phyloP scores from a whole-genome alignment of 2,113 vertebrate species.

The Neoarius graeffei region DNA sequence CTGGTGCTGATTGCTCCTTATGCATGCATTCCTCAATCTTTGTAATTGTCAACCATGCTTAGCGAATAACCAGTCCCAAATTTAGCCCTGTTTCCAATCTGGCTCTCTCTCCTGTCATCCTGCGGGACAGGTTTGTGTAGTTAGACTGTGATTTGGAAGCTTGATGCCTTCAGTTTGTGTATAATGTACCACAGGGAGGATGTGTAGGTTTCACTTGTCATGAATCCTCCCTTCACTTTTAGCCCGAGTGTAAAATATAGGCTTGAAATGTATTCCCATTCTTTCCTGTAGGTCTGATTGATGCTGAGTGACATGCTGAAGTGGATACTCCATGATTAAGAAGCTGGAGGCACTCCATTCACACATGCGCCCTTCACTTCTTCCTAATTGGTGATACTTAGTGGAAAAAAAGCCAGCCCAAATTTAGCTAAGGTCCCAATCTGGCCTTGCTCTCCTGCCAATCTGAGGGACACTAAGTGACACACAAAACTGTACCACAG shows the following conservation, averaged over 20 bases:
- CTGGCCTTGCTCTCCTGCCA: neutral
- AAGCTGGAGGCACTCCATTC: neutral
- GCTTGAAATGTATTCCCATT: neutral
- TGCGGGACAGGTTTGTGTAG: neutral
- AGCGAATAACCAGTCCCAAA: neutral
- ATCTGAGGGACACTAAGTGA: neutral
- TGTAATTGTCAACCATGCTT: neutral
- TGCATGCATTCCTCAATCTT: neutral
- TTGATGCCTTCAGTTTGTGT: neutral
- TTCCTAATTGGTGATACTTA: neutral
- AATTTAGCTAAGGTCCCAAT: neutral
- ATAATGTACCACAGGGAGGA: neutral
- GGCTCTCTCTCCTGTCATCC: neutral
- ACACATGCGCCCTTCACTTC: neutral
- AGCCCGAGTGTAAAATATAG: neutral
- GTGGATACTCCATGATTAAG: conserved; percentile 2
- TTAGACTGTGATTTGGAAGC: neutral
- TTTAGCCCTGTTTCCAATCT: neutral
- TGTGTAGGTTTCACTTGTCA: neutral
- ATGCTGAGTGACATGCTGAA: neutral
- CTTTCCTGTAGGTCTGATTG: neutral
- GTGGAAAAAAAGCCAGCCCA: neutral
- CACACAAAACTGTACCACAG: neutral
- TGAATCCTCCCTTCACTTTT: neutral
- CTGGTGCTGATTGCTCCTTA: neutral